Conservation (phyloP, 2,113 vertebrate genomes). For the Vulpes lagopus region DNA sequence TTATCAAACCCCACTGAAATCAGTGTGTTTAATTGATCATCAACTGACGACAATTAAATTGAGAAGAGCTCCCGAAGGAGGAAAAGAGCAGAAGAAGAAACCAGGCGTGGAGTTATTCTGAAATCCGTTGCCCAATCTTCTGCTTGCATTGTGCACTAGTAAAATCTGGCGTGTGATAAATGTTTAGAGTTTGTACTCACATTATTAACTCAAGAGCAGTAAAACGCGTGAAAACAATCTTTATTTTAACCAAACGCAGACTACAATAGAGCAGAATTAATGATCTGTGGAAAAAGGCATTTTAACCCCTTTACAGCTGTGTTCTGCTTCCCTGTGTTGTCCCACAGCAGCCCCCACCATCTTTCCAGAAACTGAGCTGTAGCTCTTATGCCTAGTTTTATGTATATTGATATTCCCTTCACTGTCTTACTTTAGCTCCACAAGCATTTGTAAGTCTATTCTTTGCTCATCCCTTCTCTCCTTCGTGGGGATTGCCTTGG, state of each 20-base stretch:
- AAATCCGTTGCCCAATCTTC: background rate
- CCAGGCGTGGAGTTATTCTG: background rate
- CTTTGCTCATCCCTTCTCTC: background rate
- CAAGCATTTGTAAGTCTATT: background rate
- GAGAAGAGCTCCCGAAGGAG: background rate
- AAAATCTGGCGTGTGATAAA: constrained; percentile 35
- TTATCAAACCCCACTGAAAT: background rate
- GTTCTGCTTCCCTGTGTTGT: background rate
- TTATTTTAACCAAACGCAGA: constrained; percentile 63
- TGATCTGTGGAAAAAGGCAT: background rate
- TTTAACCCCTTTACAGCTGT: background rate
- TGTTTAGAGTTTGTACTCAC: constrained; percentile 12
- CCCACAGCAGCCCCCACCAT: rapidly evolving
- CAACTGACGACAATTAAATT: background rate
- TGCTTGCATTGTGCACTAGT: background rate
- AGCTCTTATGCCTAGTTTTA: background rate
- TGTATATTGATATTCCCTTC: background rate
- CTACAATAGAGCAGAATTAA: background rate
- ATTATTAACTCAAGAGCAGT: constrained; percentile 47
- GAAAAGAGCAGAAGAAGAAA: background rate
- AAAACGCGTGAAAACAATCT: constrained; percentile 50
- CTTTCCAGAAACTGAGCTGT: background rate
- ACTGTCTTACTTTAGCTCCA: background rate
- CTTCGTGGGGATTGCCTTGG: background rate
- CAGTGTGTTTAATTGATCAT: background rate